phyloP scores from a whole-genome alignment of 1,140 invertebrate species.

The Macrocentrus cingulum region DNA sequence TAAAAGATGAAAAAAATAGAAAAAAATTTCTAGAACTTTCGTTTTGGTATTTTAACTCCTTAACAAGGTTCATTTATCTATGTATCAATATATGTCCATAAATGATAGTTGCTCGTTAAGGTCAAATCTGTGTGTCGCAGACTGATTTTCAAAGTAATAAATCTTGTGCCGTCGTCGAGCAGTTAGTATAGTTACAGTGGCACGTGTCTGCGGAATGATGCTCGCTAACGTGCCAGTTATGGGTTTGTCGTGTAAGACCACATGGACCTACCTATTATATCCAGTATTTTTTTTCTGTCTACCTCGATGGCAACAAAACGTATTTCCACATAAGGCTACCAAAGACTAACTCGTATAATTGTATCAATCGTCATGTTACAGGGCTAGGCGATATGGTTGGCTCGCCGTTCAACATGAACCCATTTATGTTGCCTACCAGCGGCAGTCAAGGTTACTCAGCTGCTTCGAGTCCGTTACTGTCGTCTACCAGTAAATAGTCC shows the following conservation, averaged over 20 bases:
- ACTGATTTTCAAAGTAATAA: background rate
- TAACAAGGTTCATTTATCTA: background rate
- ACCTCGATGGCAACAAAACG: background rate
- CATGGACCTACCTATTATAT: background rate
- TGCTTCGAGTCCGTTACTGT: slow-evolving; percentile 77
- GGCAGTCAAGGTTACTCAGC: slow-evolving; percentile 76
- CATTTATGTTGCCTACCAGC: slow-evolving; percentile 80
- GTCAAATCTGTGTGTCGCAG: background rate
- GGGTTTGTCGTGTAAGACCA: background rate
- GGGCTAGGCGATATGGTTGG: slow-evolving; percentile 76
- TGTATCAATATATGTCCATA: background rate
- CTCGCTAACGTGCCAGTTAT: background rate
- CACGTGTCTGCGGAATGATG: background rate
- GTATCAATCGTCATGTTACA: slow-evolving; percentile 48
- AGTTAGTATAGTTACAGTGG: slow-evolving; percentile 1
- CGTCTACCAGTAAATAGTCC: slow-evolving; percentile 76
- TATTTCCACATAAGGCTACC: background rate
- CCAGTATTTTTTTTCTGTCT: too few species aligned
- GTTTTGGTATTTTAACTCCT: too few species aligned
- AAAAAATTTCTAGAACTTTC: too few species aligned
- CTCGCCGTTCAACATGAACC: slow-evolving; percentile 85
- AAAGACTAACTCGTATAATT: slow-evolving; percentile 4
- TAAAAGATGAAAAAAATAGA: too few species aligned
- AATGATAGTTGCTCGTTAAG: background rate
- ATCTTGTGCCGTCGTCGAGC: background rate